Percentiles rank a stretch among this genome's conserved stretches.
Conservation (phyloP, 1,140 invertebrate genomes). For the Sycophaga agraensis region DNA sequence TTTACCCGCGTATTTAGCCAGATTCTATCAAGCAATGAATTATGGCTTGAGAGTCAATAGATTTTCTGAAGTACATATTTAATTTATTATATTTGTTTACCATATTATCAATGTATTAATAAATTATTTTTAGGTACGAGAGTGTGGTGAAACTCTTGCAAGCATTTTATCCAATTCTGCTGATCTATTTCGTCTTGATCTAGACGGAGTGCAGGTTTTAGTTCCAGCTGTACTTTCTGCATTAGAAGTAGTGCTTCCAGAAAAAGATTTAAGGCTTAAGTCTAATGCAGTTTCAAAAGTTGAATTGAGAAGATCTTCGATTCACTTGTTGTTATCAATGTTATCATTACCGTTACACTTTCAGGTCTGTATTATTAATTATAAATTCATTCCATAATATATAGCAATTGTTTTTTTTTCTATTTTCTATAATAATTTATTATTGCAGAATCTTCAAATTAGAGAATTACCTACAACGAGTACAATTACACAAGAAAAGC, state of each 20-base stretch:
- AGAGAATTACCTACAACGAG: conserved; percentile 66
- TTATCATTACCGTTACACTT: conserved; percentile 90
- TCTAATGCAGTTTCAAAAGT: conserved; percentile 66
- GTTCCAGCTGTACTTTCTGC: conserved; percentile 87
- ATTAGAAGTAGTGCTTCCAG: conserved; percentile 82
- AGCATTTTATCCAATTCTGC: conserved; percentile 80
- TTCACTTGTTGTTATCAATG: conserved; percentile 86
- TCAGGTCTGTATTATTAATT: conserved; percentile 56
- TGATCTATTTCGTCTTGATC: conserved; percentile 83
- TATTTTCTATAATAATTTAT: background rate
- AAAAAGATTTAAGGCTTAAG: conserved; percentile 72
- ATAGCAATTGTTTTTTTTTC: too few relatives aligned
- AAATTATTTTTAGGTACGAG: conserved; percentile 51
- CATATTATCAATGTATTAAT: background rate
- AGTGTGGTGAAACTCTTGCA: conserved; percentile 73
- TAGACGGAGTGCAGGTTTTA: conserved; percentile 90
- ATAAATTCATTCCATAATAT: background rate
- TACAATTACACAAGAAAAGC: conserved; percentile 55
- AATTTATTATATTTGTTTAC: background rate
- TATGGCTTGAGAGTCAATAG: conserved; percentile 74
- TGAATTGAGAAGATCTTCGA: conserved; percentile 85
- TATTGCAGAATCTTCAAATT: conserved; percentile 67
- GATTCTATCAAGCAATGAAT: conserved; percentile 91
- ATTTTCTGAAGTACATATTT: conserved; percentile 50
- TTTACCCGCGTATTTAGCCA: conserved; percentile 87